phyloP scores from a whole-genome alignment of 2,113 vertebrate genomes.

The Lampris megalopsis region DNA sequence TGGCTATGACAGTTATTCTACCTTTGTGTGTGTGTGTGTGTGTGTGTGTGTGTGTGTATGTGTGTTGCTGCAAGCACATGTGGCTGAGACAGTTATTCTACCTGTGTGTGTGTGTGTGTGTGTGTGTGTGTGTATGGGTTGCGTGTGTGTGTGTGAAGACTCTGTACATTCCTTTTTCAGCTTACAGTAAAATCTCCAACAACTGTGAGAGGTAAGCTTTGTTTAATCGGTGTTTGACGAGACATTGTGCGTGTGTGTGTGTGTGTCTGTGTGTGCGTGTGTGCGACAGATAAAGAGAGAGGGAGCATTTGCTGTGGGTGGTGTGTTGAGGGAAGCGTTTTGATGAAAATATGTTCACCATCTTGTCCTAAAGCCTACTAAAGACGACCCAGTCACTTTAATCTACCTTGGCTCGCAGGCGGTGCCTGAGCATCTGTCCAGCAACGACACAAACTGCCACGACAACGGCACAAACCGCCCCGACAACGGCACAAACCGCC shows the following conservation, averaged over 20 bases:
- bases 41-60: background rate
- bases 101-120: background rate
- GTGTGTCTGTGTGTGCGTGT: too few relatives aligned
- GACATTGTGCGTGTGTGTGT: too few relatives aligned
- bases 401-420: constrained; percentile 56
- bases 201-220: constrained; percentile 55
- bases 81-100: constrained; percentile 44
- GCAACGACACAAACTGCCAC: constrained; percentile 42
- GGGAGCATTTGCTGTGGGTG: background rate
- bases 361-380: constrained; percentile 43
- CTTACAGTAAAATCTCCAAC: constrained; percentile 49
- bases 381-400: constrained; percentile 59
- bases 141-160: background rate
- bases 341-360: constrained; percentile 35
- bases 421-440: constrained; percentile 61
- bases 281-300: background rate
- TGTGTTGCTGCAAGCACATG: too few relatives aligned
- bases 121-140: too few relatives aligned
- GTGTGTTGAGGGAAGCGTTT: constrained; percentile 30
- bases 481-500: too few relatives aligned
- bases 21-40: constrained; percentile 6
- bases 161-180: constrained; percentile 35
- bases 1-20: constrained; percentile 44
- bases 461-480: constrained; percentile 8
- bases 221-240: constrained; percentile 16